These are phyloP conservation scores for Myrmecobius fasciatus DNA, from an alignment of 2,113 vertebrate genomes.

Conservation along the genomic window DNA sequence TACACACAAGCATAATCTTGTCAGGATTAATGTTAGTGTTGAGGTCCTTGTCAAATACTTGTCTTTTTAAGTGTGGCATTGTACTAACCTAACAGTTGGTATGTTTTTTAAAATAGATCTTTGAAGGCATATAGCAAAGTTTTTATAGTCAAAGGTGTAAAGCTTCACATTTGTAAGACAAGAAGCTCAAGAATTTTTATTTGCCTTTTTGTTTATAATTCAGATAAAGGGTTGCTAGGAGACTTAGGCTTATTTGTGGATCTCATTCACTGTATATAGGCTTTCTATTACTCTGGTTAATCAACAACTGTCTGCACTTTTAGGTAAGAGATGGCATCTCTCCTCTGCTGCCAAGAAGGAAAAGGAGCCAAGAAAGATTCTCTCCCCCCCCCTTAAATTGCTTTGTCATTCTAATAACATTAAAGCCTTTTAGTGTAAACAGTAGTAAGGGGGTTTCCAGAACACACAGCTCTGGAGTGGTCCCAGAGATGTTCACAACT, in stretches of 20 bases:
- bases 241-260: background rate
- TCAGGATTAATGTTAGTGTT: background rate
- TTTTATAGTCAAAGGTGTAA: too few relatives aligned
- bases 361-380: background rate
- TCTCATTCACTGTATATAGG: too few relatives aligned
- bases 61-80: too few relatives aligned
- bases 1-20: background rate
- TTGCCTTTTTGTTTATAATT: background rate
- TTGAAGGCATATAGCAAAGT: too few relatives aligned
- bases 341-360: background rate
- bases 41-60: background rate
- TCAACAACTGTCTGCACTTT: background rate
- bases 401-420: background rate
- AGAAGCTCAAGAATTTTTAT: background rate
- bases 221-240: background rate
- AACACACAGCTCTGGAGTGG: background rate
- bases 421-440: background rate
- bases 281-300: background rate
- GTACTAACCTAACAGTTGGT: background rate
- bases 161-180: background rate
- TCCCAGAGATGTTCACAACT: background rate
- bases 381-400: too few relatives aligned
- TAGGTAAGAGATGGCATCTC: background rate
- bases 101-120: too few relatives aligned
- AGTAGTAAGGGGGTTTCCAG: background rate